Evolutionary conservation across 1,140 invertebrate genomes (phyloP), one percentile per base, ranked within the genome.

Genomic region (Cherax destructor): DNA sequence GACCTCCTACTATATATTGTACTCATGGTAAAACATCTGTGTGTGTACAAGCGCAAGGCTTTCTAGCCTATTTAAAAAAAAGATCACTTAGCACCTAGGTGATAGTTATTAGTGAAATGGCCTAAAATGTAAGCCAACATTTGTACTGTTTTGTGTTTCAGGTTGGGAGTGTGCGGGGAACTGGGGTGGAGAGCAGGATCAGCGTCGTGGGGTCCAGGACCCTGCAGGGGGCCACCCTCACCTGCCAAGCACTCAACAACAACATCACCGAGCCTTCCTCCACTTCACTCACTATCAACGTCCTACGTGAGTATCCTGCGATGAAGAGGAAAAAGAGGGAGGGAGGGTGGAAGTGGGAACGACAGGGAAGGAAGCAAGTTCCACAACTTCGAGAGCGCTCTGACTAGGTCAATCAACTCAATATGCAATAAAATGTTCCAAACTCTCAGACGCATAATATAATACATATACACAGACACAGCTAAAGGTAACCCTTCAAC

Each of bases 181-280:
- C n/a, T 11, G 84, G 88, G 11, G 86, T 92, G 16, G 92, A 90
- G 69, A 91, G 83, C 69, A 59, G 92, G 65, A 91, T 92, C 83
- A 92, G 59, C 16, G 61, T 92, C 13, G 78, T 49, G 49, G 88
- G 85, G 4, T 85, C 92, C 1, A 78, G 92, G 2, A 69, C 69
- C 21, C 72, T 93, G 11, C 90, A 93, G 72, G 91, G 91, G 5
- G 88, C 92, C 5, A 93, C 92, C 6, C 88, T 93, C 47, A 86
- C 92, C 41, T 94, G 94, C 89, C 93, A 94, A 52, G 93, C 94
- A 3, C 92, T 93, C 84, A 94, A 94, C 83, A 94, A 93, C 77
- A 94, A 94, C 91, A 93, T 94, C 56, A 94, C 94, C 6, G 93
- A 93, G 74, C 94, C 94, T 41, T 92, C 93, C 10, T 93, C 93